phyloP scores from a whole-genome alignment of 2,888 invertebrate species.

The Phrixothrix hirtus region DNA sequence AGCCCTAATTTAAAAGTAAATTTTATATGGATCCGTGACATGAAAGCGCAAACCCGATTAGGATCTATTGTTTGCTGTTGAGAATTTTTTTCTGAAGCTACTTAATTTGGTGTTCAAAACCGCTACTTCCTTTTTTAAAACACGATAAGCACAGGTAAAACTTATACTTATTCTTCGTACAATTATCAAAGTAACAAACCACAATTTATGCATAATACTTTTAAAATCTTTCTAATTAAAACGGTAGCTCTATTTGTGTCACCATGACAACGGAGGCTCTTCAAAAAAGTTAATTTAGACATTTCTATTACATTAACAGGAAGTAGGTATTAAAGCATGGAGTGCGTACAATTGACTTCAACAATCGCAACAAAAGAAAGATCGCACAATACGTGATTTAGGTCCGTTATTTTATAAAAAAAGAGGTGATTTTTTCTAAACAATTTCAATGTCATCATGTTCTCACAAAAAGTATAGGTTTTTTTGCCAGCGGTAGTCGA shows the following conservation, averaged over 20 bases:
- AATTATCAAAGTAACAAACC: too few relatives aligned
- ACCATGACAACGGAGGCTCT: too few relatives aligned
- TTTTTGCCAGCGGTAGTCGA: conserved; percentile 26
- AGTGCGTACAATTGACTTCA: too few relatives aligned
- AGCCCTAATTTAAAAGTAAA: conserved; percentile 48
- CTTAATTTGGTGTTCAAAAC: conserved; percentile 24
- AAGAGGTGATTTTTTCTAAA: conserved; percentile 21
- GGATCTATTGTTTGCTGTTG: conserved; percentile 36
- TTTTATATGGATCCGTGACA: conserved; percentile 45
- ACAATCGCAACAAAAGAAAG: conserved; percentile 22
- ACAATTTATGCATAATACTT: too few relatives aligned
- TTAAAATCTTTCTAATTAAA: too few relatives aligned
- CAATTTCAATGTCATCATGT: conserved; percentile 37
- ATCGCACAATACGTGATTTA: conserved; percentile 27
- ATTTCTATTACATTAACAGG: conserved; percentile 6
- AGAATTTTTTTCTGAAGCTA: conserved; percentile 19
- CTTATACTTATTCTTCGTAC: background rate
- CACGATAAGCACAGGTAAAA: conserved; percentile 9
- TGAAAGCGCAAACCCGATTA: conserved; percentile 49
- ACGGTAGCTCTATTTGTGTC: too few relatives aligned
- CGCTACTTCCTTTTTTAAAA: conserved; percentile 25
- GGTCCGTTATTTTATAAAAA: conserved; percentile 24
- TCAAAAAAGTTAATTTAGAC: too few relatives aligned
- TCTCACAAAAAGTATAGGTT: conserved; percentile 26
- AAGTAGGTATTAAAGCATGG: conserved; percentile 28